These are phyloP conservation scores for Toxostoma redivivum DNA, from an alignment of 2,113 vertebrate species.

Conservation along the genomic window DNA sequence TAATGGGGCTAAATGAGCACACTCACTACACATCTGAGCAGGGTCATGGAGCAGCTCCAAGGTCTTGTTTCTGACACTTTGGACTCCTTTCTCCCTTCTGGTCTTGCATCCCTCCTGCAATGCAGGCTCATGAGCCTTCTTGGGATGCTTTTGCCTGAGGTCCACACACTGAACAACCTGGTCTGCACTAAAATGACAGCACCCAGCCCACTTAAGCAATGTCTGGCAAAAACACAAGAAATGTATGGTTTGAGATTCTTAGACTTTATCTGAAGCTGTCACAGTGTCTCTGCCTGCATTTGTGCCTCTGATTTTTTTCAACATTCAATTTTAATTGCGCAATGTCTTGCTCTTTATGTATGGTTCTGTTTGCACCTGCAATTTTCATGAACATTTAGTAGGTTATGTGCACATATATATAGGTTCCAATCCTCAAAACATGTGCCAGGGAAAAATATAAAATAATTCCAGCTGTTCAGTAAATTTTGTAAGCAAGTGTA, in stretches of 20 bases:
- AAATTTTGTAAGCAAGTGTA: not conserved
- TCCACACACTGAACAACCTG: not conserved
- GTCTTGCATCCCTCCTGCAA: not conserved
- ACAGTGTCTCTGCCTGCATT: not conserved
- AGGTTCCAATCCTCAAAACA: not conserved
- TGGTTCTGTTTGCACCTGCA: not conserved
- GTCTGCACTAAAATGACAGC: not conserved
- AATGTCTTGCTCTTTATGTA: not conserved
- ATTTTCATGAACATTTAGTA: not conserved
- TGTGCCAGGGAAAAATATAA: not conserved
- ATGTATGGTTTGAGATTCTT: not conserved
- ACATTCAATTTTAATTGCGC: not conserved
- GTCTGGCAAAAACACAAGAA: not conserved
- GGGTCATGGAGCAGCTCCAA: rapidly evolving
- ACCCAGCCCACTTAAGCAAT: not conserved
- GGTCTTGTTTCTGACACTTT: not conserved
- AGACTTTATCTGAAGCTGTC: not conserved
- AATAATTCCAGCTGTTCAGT: not conserved
- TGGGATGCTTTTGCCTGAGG: not conserved
- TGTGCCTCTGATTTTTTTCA: not conserved
- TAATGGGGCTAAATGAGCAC: not conserved
- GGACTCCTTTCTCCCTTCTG: not conserved
- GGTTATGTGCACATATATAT: not conserved
- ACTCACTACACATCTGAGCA: not conserved
- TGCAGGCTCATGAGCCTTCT: not conserved